These are phyloP conservation scores for Diglossa cyanea DNA, from an alignment of 2,797 vertebrate genomes.

Conservation along the genomic window DNA sequence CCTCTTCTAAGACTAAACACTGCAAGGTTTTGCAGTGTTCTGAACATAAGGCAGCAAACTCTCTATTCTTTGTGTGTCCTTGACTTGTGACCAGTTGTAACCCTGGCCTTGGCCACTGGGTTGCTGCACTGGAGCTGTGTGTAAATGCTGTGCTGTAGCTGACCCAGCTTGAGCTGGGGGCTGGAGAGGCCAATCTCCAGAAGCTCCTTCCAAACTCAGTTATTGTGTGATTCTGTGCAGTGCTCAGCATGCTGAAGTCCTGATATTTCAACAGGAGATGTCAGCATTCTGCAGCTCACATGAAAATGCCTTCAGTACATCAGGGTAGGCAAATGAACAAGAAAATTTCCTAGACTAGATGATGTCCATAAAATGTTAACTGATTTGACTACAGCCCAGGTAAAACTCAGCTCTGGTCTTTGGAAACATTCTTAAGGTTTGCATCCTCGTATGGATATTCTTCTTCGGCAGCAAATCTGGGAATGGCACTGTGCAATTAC, in stretches of 20 bases:
- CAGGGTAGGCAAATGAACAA: neutral
- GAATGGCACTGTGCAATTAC: neutral
- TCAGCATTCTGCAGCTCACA: constrained; percentile 39
- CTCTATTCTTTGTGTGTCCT: neutral
- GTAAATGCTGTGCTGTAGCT: neutral
- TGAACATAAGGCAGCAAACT: neutral
- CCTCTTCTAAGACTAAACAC: constrained; percentile 61
- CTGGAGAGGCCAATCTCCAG: neutral
- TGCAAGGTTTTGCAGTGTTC: neutral
- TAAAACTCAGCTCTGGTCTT: neutral
- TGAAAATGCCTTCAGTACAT: neutral
- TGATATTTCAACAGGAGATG: constrained; percentile 29
- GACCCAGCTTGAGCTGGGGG: rapidly evolving
- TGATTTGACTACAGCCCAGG: neutral
- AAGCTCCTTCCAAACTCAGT: neutral
- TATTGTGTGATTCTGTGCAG: neutral
- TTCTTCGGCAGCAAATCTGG: neutral
- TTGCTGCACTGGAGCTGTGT: neutral
- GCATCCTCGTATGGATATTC: neutral
- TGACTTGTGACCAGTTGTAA: neutral
- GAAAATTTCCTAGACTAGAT: neutral
- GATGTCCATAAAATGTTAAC: neutral
- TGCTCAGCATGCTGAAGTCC: neutral
- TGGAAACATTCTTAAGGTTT: neutral
- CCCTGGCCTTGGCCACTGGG: neutral